Percentiles rank a stretch among this genome's conserved stretches.
These are phyloP conservation scores for Sebastes fasciatus DNA, from an alignment of 2,113 vertebrate genomes.

Conservation along the genomic window DNA sequence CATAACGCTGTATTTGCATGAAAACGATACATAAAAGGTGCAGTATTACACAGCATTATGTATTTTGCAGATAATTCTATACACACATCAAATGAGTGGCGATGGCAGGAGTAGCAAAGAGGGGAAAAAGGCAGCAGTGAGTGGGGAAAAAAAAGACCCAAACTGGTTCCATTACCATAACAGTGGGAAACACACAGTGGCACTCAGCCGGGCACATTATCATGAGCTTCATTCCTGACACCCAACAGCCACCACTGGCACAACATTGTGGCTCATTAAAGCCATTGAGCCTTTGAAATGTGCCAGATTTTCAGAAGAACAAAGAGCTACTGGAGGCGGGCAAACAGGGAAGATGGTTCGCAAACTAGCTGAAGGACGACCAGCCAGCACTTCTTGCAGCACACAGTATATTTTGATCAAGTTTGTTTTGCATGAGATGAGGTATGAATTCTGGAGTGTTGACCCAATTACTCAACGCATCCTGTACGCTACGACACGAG, in stretches of 20 bases:
- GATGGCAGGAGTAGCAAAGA: constrained; percentile 42
- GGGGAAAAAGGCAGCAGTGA: constrained; percentile 36
- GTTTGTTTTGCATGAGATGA: constrained; percentile 33
- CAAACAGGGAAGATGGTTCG: constrained; percentile 49
- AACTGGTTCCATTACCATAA: constrained; percentile 71
- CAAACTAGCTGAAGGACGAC: constrained; percentile 39
- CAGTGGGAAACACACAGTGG: constrained; percentile 68
- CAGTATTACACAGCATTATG: constrained; percentile 24
- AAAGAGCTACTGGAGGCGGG: constrained; percentile 59
- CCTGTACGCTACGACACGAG: constrained; percentile 18
- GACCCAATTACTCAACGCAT: constrained; percentile 39
- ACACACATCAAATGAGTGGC: constrained; percentile 40
- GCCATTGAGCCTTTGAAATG: constrained; percentile 75
- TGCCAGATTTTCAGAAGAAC: constrained; percentile 66
- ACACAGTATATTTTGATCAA: constrained; percentile 30
- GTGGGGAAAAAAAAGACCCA: constrained; percentile 31
- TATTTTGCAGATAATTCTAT: constrained; percentile 54
- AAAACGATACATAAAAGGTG: constrained; percentile 25
- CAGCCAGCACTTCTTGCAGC: constrained; percentile 11
- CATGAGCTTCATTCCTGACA: constrained; percentile 77
- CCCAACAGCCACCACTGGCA: constrained; percentile 65
- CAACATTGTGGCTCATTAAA: constrained; percentile 80
- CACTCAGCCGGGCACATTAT: constrained; percentile 73
- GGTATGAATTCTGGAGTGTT: constrained; percentile 30
- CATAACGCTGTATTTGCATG: constrained; percentile 45